A percentile compares a stretch with the other conserved stretches of the same genome.
Evolutionary conservation across 2,113 vertebrate genomes (phyloP).

Genomic region (Otolemur garnettii): DNA sequence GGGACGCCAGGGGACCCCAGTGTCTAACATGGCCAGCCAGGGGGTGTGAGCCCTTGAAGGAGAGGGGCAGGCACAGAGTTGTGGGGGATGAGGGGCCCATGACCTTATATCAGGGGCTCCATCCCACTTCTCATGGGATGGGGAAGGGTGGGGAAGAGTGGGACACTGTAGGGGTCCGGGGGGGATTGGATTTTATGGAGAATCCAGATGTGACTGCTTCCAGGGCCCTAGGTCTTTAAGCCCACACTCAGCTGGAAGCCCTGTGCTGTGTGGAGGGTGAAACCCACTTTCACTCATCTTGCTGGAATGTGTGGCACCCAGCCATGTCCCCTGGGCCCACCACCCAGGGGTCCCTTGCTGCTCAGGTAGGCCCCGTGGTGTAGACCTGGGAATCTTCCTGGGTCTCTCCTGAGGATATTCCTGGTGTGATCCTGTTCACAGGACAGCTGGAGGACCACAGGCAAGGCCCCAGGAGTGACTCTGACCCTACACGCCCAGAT

Average conservation of each 20-base stretch:
- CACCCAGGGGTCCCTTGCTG: accelerated
- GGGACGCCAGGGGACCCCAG: background rate
- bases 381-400: too few species aligned
- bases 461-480: background rate
- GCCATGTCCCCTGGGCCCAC: background rate
- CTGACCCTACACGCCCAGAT: background rate
- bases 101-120: background rate
- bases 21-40: accelerated
- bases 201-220: too few species aligned
- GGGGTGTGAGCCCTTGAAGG: background rate
- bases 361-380: accelerated
- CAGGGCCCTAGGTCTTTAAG: background rate
- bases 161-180: too few species aligned
- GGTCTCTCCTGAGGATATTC: accelerated
- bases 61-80: background rate
- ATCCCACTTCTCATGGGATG: background rate
- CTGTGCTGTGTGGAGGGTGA: background rate
- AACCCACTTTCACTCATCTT: accelerated
- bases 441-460: accelerated
- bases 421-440: background rate
- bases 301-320: background rate
- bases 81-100: background rate
- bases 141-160: too few species aligned
- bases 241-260: too few species aligned
- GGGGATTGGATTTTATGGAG: background rate